phyloP scores from a whole-genome alignment of 2,888 invertebrate species.

The Acronicta leporina region DNA sequence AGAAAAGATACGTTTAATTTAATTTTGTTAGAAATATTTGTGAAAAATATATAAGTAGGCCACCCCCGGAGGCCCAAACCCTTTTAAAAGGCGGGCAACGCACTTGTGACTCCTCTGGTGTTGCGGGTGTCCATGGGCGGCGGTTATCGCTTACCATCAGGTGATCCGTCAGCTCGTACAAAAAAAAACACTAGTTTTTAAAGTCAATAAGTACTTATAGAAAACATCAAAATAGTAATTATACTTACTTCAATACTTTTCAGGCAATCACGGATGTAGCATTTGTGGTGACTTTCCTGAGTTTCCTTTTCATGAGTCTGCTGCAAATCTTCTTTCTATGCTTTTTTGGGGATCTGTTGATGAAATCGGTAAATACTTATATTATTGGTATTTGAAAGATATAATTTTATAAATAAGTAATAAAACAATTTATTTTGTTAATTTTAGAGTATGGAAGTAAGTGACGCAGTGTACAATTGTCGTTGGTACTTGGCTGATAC shows the following conservation, averaged over 20 bases:
- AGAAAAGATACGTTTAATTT: no score
- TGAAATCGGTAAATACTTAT: constrained; percentile 66
- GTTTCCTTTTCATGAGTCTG: constrained; percentile 68
- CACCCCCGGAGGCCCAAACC: no score
- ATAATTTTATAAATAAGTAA: background rate
- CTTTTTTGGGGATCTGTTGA: constrained; percentile 74
- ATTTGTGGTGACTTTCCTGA: constrained; percentile 62
- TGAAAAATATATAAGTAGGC: no score
- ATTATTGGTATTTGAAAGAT: background rate
- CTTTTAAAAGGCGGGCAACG: no score
- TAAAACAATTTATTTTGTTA: background rate
- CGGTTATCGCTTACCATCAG: no score
- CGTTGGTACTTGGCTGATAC: constrained; percentile 68
- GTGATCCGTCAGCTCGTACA: no score
- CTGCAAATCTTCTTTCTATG: constrained; percentile 75
- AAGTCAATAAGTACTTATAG: no score
- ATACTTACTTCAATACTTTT: constrained; percentile 18
- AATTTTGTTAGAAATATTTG: no score
- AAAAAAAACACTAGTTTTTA: no score
- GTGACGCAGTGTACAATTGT: constrained; percentile 69
- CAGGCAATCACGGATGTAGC: constrained; percentile 67
- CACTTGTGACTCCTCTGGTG: no score
- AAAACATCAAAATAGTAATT: background rate
- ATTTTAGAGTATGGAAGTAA: constrained; percentile 66
- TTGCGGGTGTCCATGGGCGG: no score